These are phyloP conservation scores for Euclidia mi DNA, from an alignment of 2,888 invertebrate genomes.

Conservation along the genomic window DNA sequence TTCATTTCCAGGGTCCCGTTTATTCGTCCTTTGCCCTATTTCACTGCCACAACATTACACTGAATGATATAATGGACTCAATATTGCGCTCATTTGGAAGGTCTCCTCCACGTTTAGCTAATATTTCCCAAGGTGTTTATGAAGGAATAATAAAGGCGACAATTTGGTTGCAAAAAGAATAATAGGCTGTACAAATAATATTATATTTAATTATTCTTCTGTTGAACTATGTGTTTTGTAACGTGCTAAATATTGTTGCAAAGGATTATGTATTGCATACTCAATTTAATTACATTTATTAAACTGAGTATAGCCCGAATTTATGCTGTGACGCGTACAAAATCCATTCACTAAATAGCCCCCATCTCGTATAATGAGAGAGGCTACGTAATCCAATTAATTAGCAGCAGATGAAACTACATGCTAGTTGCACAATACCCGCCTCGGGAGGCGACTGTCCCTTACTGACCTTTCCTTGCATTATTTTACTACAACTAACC, in stretches of 20 bases:
- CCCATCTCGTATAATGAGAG: conserved; percentile 80
- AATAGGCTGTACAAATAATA: conserved; percentile 5
- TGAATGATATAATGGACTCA: conserved; percentile 85
- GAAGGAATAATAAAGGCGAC: conserved; percentile 64
- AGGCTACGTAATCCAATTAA: conserved; percentile 84
- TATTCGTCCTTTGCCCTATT: conserved; percentile 85
- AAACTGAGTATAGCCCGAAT: conserved; percentile 72
- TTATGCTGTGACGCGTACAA: conserved; percentile 75
- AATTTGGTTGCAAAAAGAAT: conserved; percentile 47
- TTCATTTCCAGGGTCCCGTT: conserved; percentile 87
- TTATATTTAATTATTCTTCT: not conserved
- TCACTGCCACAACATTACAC: conserved; percentile 87
- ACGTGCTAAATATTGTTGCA: not conserved
- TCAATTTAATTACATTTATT: conserved; percentile 73
- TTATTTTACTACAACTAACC: conserved; percentile 55
- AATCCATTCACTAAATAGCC: conserved; percentile 83
- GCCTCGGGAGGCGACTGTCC: conserved; percentile 40
- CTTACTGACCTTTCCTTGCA: conserved; percentile 46
- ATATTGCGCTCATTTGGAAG: conserved; percentile 77
- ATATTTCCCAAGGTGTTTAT: conserved; percentile 78
- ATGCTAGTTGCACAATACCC: conserved; percentile 68
- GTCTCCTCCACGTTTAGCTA: conserved; percentile 72
- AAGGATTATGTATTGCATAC: conserved; percentile 30
- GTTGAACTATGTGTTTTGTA: not conserved
- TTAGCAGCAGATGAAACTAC: conserved; percentile 79